Conservation (phyloP, 2,797 vertebrate species). For the Alcedo quadribrachys region DNA sequence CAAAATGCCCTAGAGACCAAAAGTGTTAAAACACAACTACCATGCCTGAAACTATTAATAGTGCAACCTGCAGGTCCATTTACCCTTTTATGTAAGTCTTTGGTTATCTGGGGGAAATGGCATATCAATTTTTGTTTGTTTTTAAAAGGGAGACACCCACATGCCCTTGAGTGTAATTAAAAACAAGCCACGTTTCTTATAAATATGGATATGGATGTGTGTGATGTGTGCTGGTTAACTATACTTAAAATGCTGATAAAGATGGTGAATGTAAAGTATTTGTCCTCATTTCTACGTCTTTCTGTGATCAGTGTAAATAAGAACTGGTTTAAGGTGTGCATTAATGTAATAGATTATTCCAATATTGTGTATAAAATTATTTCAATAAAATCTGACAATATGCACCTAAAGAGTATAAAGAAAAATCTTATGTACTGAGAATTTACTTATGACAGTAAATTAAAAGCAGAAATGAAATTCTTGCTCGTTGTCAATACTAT, state of each 20-base stretch:
- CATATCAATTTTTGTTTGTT: not conserved
- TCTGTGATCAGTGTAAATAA: constrained; percentile 87
- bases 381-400: constrained; percentile 83
- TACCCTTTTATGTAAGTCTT: not conserved
- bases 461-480: constrained; percentile 7
- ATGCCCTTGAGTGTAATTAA: not conserved
- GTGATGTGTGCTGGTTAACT: constrained; percentile 15
- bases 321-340: constrained; percentile 68
- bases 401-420: constrained; percentile 81
- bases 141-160: not conserved
- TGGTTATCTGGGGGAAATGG: constrained; percentile 42
- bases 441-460: constrained; percentile 15
- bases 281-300: constrained; percentile 80
- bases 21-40: not conserved
- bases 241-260: constrained; percentile 33
- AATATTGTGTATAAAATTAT: constrained; percentile 82
- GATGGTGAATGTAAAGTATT: constrained; percentile 84
- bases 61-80: not conserved
- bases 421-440: constrained; percentile 80
- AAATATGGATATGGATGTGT: constrained; percentile 34
- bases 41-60: not conserved
- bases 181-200: constrained; percentile 39
- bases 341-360: constrained; percentile 63
- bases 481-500: not conserved
- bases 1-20: not conserved